Conservation (phyloP, 2,888 invertebrate species). For the Meteorus cinctellus region DNA sequence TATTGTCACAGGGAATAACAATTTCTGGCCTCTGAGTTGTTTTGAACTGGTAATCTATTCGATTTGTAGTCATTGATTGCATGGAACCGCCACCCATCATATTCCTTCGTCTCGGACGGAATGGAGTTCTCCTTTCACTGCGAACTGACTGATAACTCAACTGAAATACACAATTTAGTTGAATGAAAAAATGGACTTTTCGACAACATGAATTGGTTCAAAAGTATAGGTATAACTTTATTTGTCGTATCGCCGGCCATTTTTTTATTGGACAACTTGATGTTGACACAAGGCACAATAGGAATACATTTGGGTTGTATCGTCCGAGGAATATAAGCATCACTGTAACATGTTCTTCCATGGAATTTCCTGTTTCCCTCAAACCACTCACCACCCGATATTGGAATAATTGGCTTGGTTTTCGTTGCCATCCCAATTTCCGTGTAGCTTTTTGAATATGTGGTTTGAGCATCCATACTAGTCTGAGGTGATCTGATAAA, state of each 20-base stretch:
- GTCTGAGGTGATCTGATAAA: conserved; percentile 58
- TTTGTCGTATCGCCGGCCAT: conserved; percentile 68
- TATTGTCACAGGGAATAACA: conserved; percentile 65
- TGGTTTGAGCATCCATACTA: conserved; percentile 66
- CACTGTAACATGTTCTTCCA: conserved; percentile 59
- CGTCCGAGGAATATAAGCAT: conserved; percentile 61
- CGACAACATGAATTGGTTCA: background rate
- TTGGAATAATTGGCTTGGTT: conserved; percentile 47
- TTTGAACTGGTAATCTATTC: conserved; percentile 66
- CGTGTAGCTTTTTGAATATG: conserved; percentile 67
- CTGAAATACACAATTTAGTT: conserved; percentile 53
- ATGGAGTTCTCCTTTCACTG: conserved; percentile 62
- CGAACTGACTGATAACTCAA: conserved; percentile 67
- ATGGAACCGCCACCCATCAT: conserved; percentile 64
- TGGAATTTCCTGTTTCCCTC: conserved; percentile 38
- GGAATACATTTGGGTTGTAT: conserved; percentile 48
- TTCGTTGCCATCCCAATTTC: conserved; percentile 51
- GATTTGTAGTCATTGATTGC: conserved; percentile 66
- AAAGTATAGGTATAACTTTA: conserved; percentile 60
- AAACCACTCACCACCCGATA: conserved; percentile 29
- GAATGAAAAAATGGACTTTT: background rate
- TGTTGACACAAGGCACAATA: conserved; percentile 59
- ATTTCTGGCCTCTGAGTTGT: conserved; percentile 54
- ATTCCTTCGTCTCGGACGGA: conserved; percentile 61
- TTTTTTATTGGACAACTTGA: conserved; percentile 59